These are phyloP conservation scores for Alouatta palliata DNA, from an alignment of 2,113 vertebrate genomes.

Conservation along the genomic window DNA sequence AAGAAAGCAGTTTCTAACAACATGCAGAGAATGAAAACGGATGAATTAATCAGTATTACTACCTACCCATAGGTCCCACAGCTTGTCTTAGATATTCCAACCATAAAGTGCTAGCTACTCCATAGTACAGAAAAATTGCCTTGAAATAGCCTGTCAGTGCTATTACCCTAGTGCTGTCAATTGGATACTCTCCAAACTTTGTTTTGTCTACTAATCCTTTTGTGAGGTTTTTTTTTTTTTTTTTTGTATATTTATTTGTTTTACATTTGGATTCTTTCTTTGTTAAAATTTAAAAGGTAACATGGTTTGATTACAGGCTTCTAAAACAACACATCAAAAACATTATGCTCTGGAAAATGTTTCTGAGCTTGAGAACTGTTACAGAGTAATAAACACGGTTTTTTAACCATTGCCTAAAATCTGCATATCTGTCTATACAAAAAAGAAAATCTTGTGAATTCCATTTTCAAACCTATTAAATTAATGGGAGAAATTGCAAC, in stretches of 20 bases:
- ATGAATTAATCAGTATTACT: conserved; percentile 38
- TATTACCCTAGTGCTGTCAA: neutral
- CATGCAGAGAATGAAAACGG: neutral
- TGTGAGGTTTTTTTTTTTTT: neutral
- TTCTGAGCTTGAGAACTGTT: neutral
- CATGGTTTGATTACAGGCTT: neutral
- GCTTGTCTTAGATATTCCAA: neutral
- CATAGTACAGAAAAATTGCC: neutral
- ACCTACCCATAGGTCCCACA: neutral
- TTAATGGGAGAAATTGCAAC: neutral
- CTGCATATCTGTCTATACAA: neutral
- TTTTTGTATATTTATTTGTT: no score
- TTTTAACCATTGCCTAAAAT: neutral
- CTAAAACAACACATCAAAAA: neutral
- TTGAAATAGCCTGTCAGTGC: neutral
- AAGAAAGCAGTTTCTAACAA: neutral
- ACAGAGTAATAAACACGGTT: neutral
- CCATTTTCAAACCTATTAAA: conserved; percentile 9
- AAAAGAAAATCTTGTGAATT: neutral
- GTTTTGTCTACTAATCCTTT: neutral
- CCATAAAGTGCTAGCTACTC: neutral
- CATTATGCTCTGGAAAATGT: neutral
- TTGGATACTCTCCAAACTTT: neutral
- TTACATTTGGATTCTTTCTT: neutral
- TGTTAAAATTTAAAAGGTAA: conserved; percentile 40